These are phyloP conservation scores for Lepidostoma basale DNA, from an alignment of 1,140 invertebrate genomes.

Conservation along the genomic window DNA sequence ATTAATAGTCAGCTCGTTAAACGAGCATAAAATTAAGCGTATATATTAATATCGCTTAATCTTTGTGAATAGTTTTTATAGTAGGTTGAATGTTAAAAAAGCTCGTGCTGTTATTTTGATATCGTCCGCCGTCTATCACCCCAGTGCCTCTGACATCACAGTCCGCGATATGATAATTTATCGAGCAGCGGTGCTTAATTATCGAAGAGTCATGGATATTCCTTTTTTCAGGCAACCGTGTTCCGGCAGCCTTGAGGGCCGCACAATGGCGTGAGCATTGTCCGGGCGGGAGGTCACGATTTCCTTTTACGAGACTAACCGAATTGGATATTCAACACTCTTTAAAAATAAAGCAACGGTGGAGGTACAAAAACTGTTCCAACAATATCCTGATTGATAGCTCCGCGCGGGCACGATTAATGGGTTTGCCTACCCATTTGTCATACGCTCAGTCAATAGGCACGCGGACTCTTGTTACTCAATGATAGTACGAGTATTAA, in stretches of 20 bases:
- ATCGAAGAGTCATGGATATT: neutral
- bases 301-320: neutral
- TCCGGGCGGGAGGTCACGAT: slow-evolving; percentile 6
- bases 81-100: too few species aligned
- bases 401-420: neutral
- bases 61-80: too few species aligned
- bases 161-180: neutral
- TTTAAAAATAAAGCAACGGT: slow-evolving; percentile 3
- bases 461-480: too few species aligned
- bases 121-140: too few species aligned
- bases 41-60: too few species aligned
- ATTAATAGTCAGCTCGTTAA: too few species aligned
- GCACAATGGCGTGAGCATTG: neutral
- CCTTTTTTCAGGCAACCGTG: slow-evolving; percentile 9
- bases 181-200: neutral
- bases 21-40: too few species aligned
- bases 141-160: too few species aligned
- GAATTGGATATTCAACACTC: neutral
- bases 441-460: neutral
- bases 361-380: neutral
- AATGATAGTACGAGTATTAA: too few species aligned
- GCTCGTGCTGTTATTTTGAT: too few species aligned
- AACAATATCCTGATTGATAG: slow-evolving; percentile 21
- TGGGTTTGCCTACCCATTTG: neutral
- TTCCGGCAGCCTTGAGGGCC: slow-evolving; percentile 16